A percentile compares a stretch with the other conserved stretches of the same genome.
Evolutionary conservation across 30 jellyfish, hydroid and myxozoan species (phyloP).

Genomic region (Pseudorhiza aurosa): DNA sequence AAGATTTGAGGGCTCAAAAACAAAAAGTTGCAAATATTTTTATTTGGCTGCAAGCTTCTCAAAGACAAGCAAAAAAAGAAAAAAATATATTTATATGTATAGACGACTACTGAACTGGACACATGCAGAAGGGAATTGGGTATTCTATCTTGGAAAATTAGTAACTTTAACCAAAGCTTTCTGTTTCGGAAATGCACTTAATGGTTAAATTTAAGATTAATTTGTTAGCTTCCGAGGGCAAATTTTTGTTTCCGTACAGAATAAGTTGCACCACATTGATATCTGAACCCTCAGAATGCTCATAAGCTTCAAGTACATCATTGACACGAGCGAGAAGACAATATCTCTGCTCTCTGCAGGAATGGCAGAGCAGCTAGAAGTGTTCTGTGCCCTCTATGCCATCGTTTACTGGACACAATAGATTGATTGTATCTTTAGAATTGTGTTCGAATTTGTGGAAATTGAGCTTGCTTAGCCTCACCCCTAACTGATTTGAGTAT

Average conservation of each 20-base stretch:
- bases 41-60: neutral
- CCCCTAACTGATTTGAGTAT: too few species aligned
- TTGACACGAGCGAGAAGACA: neutral
- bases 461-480: too few species aligned
- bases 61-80: neutral
- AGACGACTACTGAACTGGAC: neutral
- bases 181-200: conserved; percentile 25
- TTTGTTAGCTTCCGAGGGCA: conserved; percentile 21
- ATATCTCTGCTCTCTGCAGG: too few species aligned
- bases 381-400: too few species aligned
- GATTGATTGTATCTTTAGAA: too few species aligned
- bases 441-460: too few species aligned
- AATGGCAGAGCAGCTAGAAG: too few species aligned
- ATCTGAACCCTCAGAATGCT: conserved; percentile 12
- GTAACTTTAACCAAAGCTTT: conserved; percentile 14
- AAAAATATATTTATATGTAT: neutral
- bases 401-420: too few species aligned
- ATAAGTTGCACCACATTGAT: conserved; percentile 19
- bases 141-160: neutral
- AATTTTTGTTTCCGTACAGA: conserved; percentile 9
- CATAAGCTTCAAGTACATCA: conserved; percentile 19
- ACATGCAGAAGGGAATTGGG: conserved; percentile 5
- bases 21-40: neutral
- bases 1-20: neutral
- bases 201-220: neutral